Evolutionary conservation across 2,113 vertebrate species (phyloP).

Genomic region (Zingel zingel): DNA sequence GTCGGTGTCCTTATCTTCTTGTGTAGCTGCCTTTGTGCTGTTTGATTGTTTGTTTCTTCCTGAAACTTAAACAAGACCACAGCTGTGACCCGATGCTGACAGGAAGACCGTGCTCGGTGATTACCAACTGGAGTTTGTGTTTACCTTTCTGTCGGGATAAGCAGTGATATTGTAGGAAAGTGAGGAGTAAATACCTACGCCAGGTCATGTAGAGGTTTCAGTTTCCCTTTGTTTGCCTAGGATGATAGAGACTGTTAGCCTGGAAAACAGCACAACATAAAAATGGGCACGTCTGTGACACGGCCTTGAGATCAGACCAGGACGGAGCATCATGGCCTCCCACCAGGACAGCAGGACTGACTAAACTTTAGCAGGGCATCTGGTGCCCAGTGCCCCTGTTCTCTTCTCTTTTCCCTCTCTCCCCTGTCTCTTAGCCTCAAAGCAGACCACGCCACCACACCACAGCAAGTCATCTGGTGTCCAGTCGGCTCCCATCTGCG

Average conservation of each 20-base stretch:
- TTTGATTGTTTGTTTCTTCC: slow-evolving; percentile 31
- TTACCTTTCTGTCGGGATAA: slow-evolving; percentile 46
- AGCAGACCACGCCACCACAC: slow-evolving; percentile 58
- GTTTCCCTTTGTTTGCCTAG: slow-evolving; percentile 38
- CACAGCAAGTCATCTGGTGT: slow-evolving; percentile 73
- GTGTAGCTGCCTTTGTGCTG: not conserved
- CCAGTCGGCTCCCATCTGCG: slow-evolving; percentile 70
- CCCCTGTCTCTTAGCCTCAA: slow-evolving; percentile 40
- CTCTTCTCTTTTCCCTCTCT: slow-evolving; percentile 22
- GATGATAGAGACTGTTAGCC: slow-evolving; percentile 23
- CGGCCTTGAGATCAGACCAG: slow-evolving; percentile 10
- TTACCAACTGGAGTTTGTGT: slow-evolving; percentile 56
- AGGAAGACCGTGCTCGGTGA: slow-evolving; percentile 37
- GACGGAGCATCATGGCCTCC: slow-evolving; percentile 19
- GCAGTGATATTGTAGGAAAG: slow-evolving; percentile 25
- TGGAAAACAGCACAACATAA: slow-evolving; percentile 7
- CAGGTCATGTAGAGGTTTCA: slow-evolving; percentile 47
- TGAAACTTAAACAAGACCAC: slow-evolving; percentile 36
- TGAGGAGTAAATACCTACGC: slow-evolving; percentile 44
- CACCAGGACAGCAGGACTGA: slow-evolving; percentile 41
- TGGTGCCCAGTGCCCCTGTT: slow-evolving; percentile 56
- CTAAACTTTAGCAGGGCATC: slow-evolving; percentile 63
- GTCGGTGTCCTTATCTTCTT: not conserved
- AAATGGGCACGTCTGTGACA: slow-evolving; percentile 21
- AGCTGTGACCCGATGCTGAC: slow-evolving; percentile 44